A percentile compares a stretch with the other conserved stretches of the same genome.
Conservation (phyloP, 2,888 invertebrate species). For the Opisthograptis luteolata region DNA sequence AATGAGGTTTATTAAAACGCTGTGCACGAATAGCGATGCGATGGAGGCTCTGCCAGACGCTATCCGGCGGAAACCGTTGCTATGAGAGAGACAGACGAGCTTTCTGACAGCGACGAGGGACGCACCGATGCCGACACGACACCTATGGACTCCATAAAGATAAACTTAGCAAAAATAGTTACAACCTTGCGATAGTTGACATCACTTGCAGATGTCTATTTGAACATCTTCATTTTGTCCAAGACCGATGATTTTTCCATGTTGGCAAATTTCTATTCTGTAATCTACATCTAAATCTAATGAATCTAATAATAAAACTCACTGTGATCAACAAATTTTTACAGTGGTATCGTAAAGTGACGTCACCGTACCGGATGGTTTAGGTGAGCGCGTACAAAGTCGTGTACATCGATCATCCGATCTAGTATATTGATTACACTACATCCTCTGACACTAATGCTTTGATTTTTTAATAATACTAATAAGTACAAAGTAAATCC, state of each 20-base stretch:
- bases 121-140: neutral
- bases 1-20: constrained; percentile 68
- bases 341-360: too few species aligned
- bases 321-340: too few species aligned
- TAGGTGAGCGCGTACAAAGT: neutral
- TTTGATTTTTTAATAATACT: too few species aligned
- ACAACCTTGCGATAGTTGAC: too few species aligned
- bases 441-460: constrained; percentile 38
- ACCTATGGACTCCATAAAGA: neutral
- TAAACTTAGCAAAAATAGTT: neutral
- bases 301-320: too few species aligned
- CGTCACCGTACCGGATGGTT: too few species aligned
- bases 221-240: too few species aligned
- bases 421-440: constrained; percentile 38
- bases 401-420: constrained; percentile 34
- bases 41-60: constrained; percentile 53
- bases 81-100: constrained; percentile 51
- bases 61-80: constrained; percentile 69
- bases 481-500: too few species aligned
- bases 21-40: constrained; percentile 63
- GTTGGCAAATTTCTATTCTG: too few species aligned
- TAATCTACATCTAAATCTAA: too few species aligned
- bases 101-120: constrained; percentile 29
- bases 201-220: too few species aligned
- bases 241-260: too few species aligned